A percentile compares a stretch with the other conserved stretches of the same genome.
These are phyloP conservation scores for Parochlus steinenii DNA, from an alignment of 2,888 invertebrate species.

Conservation along the genomic window DNA sequence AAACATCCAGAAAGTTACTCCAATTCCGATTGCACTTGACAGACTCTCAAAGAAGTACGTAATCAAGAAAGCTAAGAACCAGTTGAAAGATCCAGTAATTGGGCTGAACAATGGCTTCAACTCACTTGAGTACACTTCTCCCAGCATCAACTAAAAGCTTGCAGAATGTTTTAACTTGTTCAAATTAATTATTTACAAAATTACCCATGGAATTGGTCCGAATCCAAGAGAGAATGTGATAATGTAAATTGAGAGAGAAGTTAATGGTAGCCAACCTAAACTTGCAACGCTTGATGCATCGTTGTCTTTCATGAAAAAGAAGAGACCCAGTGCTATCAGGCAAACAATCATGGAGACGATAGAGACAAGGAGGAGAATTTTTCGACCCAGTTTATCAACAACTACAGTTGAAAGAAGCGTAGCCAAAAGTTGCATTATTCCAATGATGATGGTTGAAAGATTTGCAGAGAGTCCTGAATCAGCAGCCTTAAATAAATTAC, in stretches of 20 bases:
- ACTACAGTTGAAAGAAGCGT: conserved; percentile 51
- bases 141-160: conserved; percentile 61
- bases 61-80: conserved; percentile 64
- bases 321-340: conserved; percentile 43
- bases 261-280: conserved; percentile 1
- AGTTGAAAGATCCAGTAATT: conserved; percentile 65
- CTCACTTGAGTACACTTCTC: conserved; percentile 65
- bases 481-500: conserved; percentile 24
- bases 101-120: conserved; percentile 63
- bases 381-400: conserved; percentile 58
- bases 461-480: conserved; percentile 38
- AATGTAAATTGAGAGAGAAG: conserved; percentile 50
- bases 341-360: conserved; percentile 48
- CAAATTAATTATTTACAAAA: too few species aligned
- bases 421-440: conserved; percentile 53
- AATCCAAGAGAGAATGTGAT: conserved; percentile 59
- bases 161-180: too few species aligned
- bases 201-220: conserved; percentile 66
- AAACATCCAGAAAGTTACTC: conserved; percentile 60
- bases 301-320: conserved; percentile 31
- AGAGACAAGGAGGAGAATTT: conserved; percentile 49
- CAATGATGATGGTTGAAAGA: conserved; percentile 52
- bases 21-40: conserved; percentile 36
- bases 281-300: neutral
- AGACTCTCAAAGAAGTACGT: conserved; percentile 54